Base-by-base conservation (phyloP, 2,888 invertebrate genomes). In the Acrobasis repandana region DNA sequence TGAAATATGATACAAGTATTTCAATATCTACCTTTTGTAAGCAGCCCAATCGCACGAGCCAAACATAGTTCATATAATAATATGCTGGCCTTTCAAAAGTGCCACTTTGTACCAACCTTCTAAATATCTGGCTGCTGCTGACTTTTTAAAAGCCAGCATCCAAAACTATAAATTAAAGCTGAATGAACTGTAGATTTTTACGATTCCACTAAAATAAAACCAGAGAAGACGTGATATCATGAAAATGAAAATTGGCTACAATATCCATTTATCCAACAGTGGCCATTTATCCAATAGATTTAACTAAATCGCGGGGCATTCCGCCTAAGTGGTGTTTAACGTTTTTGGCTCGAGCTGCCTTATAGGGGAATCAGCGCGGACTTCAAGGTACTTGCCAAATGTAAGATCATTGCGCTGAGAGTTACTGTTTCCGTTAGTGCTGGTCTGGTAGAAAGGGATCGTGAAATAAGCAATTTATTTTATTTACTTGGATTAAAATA, bases 201-300 rank as follows among this genome's bases (percentile, higher is more conserved):
- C 10, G 11, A 38, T 38, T 6, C 9, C 14, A 6, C 14, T 2
- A 38, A 10, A 14, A 38, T 6, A 38, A 6, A 6, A 11, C 9
- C 6, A 14, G 0, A 28, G 8, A 28, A 28, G 28, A 28, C 28
- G 28, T 28, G 4, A 2, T 6, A 28, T 28, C 28, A 6, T 6
- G 5, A 43, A 43, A 14, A 43, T 43, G 43, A 43, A 43, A 43
- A 43, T 43, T 2, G 3, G 11, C 11, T 14, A 38, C 38, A 3
- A 14, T 20, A 28, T 43, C 43, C 43, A 43, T 43, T 43, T 43
- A 11, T n/a, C 43, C 11, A n/a, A 43, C 9, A n/a, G 43, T n/a
- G n/a, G n/a, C n/a, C n/a, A n/a, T n/a, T n/a, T n/a, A n/a, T n/a
- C 43, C 43, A 43, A 43, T 43, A 43, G 43, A 43, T 43, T 43